phyloP scores from a whole-genome alignment of 2,888 invertebrate species.

The Amitus sp. region DNA sequence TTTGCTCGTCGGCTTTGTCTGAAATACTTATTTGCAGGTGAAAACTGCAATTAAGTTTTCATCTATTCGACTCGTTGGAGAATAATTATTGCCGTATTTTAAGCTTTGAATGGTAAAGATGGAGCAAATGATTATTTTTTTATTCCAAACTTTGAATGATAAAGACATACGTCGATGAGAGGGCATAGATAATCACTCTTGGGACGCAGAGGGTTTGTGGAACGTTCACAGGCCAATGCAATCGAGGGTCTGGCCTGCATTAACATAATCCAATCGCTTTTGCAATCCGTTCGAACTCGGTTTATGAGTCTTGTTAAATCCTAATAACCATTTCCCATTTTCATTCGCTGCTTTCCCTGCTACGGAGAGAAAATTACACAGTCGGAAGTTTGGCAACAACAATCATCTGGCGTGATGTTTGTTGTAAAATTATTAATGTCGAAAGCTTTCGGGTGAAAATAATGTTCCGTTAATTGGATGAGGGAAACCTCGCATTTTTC shows the following conservation, averaged over 20 bases:
- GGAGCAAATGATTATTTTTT: conserved; percentile 10
- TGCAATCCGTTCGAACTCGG: conserved; percentile 20
- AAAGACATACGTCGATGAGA: conserved; percentile 48
- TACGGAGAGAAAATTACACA: background rate
- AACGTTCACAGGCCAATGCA: conserved; percentile 49
- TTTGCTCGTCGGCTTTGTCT: conserved; percentile 1
- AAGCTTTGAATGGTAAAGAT: conserved; percentile 20
- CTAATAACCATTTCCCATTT: conserved; percentile 7
- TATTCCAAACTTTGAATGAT: conserved; percentile 14
- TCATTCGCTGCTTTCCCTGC: background rate
- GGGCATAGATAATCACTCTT: conserved; percentile 58
- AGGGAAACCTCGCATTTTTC: background rate
- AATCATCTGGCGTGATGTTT: background rate
- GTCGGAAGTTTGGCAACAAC: too few species aligned
- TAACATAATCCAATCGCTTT: conserved; percentile 57
- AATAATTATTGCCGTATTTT: conserved; percentile 11
- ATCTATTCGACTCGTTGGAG: too few species aligned
- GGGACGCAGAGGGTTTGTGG: conserved; percentile 45
- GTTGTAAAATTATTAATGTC: too few species aligned
- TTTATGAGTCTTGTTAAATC: conserved; percentile 2
- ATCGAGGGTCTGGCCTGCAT: conserved; percentile 53
- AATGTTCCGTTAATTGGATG: too few species aligned
- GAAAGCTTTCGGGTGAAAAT: too few species aligned
- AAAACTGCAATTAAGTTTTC: too few species aligned
- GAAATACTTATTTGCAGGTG: too few species aligned